phyloP scores from a whole-genome alignment of 2,888 invertebrate genomes.

The Nymphalis c-album region DNA sequence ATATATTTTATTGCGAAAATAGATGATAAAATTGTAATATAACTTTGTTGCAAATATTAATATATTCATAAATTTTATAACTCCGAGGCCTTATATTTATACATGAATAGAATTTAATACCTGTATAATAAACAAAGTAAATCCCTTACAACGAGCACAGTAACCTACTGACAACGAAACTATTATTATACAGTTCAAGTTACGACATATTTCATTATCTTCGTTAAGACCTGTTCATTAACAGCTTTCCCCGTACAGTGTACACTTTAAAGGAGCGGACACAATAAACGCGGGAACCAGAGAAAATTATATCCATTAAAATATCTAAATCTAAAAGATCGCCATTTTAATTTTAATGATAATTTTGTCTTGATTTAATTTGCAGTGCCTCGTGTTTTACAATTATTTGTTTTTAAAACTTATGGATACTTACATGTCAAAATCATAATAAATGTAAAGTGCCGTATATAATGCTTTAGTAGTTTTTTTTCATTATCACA shows the following conservation, averaged over 20 bases:
- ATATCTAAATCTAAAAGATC: too few relatives aligned
- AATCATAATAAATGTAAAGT: too few relatives aligned
- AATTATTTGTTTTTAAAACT: too few relatives aligned
- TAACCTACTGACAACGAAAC: constrained; percentile 37
- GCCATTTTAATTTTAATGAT: neutral
- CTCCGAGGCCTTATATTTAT: neutral
- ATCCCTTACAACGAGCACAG: constrained; percentile 14
- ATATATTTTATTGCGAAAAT: too few relatives aligned
- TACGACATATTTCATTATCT: constrained; percentile 48
- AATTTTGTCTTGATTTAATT: too few relatives aligned
- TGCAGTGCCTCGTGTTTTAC: too few relatives aligned
- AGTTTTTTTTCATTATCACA: too few relatives aligned
- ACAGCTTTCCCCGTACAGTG: constrained; percentile 52
- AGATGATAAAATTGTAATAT: too few relatives aligned
- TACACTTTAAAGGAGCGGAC: constrained; percentile 27
- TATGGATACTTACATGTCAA: too few relatives aligned
- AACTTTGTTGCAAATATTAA: too few relatives aligned
- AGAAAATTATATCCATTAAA: neutral
- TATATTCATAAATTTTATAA: too few relatives aligned
- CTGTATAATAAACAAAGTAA: constrained; percentile 5
- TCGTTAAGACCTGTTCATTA: constrained; percentile 43
- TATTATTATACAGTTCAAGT: constrained; percentile 42
- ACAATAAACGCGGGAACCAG: neutral
- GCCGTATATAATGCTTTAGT: too few relatives aligned
- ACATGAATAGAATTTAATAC: neutral